Conservation (phyloP, 2,888 invertebrate species). For the Harpalus rubripes region DNA sequence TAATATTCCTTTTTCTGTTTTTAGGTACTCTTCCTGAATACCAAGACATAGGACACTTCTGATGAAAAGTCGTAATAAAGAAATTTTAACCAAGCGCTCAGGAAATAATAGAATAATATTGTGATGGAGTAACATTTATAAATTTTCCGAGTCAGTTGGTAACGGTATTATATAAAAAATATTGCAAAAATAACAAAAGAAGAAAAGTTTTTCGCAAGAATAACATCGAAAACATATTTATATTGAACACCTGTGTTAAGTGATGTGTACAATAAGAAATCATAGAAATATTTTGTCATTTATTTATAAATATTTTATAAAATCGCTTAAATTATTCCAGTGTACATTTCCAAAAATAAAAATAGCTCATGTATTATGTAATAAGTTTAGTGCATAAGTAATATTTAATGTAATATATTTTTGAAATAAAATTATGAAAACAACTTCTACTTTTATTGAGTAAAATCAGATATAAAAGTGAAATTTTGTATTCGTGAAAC, state of each 20-base stretch:
- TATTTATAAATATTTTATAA: constrained; percentile 62
- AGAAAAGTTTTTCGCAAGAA: constrained; percentile 36
- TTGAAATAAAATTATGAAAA: constrained; percentile 58
- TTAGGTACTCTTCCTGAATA: constrained; percentile 51
- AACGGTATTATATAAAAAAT: constrained; percentile 53
- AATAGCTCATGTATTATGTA: constrained; percentile 51
- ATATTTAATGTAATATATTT: constrained; percentile 65
- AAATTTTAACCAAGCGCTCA: constrained; percentile 48
- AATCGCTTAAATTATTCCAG: constrained; percentile 63
- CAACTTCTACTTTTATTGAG: constrained; percentile 9
- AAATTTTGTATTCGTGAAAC: constrained; percentile 28
- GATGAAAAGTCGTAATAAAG: constrained; percentile 33
- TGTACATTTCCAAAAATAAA: constrained; percentile 62
- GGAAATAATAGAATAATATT: constrained; percentile 48
- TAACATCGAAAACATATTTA: constrained; percentile 53
- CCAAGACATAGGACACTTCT: constrained; percentile 57
- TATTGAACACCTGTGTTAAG: constrained; percentile 32
- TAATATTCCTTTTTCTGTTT: constrained; percentile 15
- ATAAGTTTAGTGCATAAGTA: constrained; percentile 58
- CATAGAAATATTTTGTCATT: constrained; percentile 50
- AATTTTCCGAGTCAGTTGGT: constrained; percentile 59
- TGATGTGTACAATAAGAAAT: constrained; percentile 56
- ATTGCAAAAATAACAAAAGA: constrained; percentile 49
- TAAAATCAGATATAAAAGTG: constrained; percentile 15
- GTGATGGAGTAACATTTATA: constrained; percentile 47